Evolutionary conservation across 1,140 invertebrate species (phyloP).

Genomic region (Drosophila burlai): DNA sequence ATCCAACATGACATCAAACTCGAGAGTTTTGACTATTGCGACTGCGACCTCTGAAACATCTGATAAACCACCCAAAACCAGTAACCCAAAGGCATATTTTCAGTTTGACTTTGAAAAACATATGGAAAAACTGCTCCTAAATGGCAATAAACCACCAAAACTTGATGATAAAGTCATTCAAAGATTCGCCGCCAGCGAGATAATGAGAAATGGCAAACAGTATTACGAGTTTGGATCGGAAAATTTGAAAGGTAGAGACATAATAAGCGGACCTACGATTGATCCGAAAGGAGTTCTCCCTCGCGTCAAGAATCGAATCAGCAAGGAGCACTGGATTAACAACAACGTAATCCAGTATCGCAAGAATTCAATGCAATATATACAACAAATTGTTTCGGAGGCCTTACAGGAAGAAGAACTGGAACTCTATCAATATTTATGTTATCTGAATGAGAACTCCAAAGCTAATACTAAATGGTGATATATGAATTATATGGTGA

Average conservation of each 20-base stretch:
- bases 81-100: constrained; percentile 11
- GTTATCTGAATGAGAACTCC: neutral
- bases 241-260: neutral
- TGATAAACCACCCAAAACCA: neutral
- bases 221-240: constrained; percentile 22
- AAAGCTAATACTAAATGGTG: neutral
- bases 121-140: constrained; percentile 15
- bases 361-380: neutral
- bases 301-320: constrained; percentile 1
- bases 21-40: constrained; percentile 5
- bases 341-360: constrained; percentile 12
- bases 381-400: constrained; percentile 15
- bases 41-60: neutral
- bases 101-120: constrained; percentile 10
- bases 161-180: neutral
- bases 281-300: neutral
- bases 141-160: neutral
- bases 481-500: too few species aligned
- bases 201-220: constrained; percentile 20
- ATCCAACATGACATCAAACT: neutral
- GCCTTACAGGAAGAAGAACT: neutral
- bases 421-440: constrained; percentile 23
- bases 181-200: constrained; percentile 7
- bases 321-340: constrained; percentile 25
- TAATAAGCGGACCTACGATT: constrained; percentile 3